These are phyloP conservation scores for Drosophila eugracilis DNA, from an alignment of 1,140 invertebrate genomes.

Conservation along the genomic window DNA sequence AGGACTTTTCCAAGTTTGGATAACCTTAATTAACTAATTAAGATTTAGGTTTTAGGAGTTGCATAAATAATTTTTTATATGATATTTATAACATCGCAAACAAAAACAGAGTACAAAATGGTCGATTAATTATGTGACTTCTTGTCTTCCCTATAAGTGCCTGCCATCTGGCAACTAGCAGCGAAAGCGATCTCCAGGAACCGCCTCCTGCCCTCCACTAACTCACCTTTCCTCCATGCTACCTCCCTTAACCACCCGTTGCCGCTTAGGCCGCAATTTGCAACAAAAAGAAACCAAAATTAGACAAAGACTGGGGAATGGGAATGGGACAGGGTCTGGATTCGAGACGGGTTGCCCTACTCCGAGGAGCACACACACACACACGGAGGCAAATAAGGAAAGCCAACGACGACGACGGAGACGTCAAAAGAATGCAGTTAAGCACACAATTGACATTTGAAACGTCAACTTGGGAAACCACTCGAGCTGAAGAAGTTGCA, in stretches of 20 bases:
- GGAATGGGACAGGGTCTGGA: conserved; percentile 17
- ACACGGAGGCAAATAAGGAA: conserved; percentile 65
- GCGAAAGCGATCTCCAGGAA: conserved; percentile 25
- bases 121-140: neutral
- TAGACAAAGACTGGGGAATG: conserved; percentile 55
- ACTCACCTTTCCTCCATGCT: conserved; percentile 10
- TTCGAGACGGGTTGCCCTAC: conserved; percentile 51
- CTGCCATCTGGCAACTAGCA: conserved; percentile 28
- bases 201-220: conserved; percentile 8
- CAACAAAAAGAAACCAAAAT: conserved; percentile 73
- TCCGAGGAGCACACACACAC: conserved; percentile 28
- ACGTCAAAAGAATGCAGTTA: conserved; percentile 83
- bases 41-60: no score
- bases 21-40: no score
- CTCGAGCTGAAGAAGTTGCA: conserved; percentile 82
- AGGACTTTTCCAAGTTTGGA: neutral
- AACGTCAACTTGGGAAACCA: conserved; percentile 82
- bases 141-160: conserved; percentile 8
- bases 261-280: conserved; percentile 46
- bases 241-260: neutral
- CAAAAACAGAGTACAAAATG: conserved; percentile 1
- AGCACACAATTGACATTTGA: conserved; percentile 85
- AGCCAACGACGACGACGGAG: conserved; percentile 47
- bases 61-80: no score
- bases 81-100: no score